Percentiles rank a stretch among this genome's conserved stretches.
Evolutionary conservation across 2,113 vertebrate species (phyloP).

Genomic region (Poicephalus gulielmi): DNA sequence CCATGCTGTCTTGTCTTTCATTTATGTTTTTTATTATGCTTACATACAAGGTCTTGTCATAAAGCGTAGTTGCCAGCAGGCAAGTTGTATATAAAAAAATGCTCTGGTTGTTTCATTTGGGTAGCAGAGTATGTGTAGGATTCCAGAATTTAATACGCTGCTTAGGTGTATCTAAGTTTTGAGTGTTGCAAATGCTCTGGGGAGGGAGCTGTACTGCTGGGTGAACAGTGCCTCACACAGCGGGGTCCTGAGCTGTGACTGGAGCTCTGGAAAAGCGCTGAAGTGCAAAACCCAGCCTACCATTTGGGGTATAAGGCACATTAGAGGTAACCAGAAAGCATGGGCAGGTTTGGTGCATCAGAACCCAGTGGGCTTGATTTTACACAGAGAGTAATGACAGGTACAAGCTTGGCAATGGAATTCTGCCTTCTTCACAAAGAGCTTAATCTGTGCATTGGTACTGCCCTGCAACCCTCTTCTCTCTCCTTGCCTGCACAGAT

Average conservation of each 20-base stretch:
- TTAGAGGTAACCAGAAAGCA: background rate
- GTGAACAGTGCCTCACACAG: background rate
- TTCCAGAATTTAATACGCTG: background rate
- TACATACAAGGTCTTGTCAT: background rate
- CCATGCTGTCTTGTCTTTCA: background rate
- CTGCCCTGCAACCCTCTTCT: background rate
- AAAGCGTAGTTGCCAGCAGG: constrained; percentile 17
- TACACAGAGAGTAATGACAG: background rate
- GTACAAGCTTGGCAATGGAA: background rate
- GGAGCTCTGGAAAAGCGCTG: background rate
- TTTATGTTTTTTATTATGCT: constrained; percentile 9
- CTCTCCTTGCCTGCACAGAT: background rate
- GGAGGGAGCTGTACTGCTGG: background rate
- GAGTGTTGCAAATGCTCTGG: background rate
- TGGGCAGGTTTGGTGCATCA: background rate
- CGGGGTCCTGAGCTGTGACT: background rate
- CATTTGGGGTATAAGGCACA: background rate
- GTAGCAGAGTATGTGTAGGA: background rate
- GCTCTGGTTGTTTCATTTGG: background rate
- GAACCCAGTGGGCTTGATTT: background rate
- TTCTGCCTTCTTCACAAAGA: background rate
- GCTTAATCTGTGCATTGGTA: no score
- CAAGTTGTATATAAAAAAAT: background rate
- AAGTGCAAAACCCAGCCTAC: background rate
- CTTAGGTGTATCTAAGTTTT: background rate